Percentiles rank a stretch among this genome's conserved stretches.
phyloP scores from a whole-genome alignment of 2,888 invertebrate genomes.

The Acrobasis consociella region DNA sequence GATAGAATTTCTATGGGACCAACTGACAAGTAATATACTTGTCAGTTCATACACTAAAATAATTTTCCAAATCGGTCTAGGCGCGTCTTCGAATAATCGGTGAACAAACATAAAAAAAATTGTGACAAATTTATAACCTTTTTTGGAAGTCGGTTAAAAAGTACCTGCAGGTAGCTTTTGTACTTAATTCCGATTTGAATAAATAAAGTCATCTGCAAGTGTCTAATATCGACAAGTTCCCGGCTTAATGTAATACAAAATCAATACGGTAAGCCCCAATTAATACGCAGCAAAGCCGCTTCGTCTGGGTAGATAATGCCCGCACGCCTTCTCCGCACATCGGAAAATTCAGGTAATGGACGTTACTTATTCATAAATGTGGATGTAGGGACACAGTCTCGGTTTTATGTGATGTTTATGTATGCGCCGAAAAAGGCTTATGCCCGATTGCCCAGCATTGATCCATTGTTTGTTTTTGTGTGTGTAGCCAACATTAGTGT shows the following conservation, averaged over 20 bases:
- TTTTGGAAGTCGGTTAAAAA: no score
- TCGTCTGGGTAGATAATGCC: conserved; percentile 42
- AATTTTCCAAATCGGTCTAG: no score
- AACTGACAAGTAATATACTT: no score
- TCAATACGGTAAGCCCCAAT: conserved; percentile 73
- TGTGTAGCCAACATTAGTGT: no score
- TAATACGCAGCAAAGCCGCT: conserved; percentile 66
- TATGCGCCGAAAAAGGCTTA: not conserved
- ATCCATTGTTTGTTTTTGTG: no score
- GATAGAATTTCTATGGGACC: no score
- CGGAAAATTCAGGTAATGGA: conserved; percentile 45
- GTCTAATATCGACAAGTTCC: conserved; percentile 61
- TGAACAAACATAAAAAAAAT: no score
- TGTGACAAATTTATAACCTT: no score
- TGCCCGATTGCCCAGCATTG: no score
- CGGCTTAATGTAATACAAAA: conserved; percentile 75
- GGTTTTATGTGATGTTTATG: not conserved
- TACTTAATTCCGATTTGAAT: not conserved
- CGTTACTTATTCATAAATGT: conserved; percentile 50
- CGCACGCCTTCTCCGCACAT: conserved; percentile 34
- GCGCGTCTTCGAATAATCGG: no score
- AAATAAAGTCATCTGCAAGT: conserved; percentile 57
- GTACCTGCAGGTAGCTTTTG: no score
- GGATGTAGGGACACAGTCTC: not conserved
- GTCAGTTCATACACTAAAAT: no score